Percentiles rank a stretch among this genome's conserved stretches.
phyloP scores from a whole-genome alignment of 2,797 vertebrate genomes.

The Notamacropus eugenii region DNA sequence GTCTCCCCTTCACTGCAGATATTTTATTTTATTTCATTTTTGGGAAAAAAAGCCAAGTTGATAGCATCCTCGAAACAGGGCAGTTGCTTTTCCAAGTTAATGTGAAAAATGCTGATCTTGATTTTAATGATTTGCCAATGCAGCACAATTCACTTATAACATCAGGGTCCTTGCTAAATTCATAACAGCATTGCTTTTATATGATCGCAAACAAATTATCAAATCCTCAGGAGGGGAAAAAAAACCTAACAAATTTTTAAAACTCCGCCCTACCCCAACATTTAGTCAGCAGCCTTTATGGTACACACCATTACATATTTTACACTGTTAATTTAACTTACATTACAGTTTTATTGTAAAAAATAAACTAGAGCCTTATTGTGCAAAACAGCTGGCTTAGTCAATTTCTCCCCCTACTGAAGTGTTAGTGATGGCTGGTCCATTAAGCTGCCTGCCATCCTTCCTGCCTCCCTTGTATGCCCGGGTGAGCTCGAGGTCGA shows the following conservation, averaged over 20 bases:
- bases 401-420: slow-evolving; percentile 41
- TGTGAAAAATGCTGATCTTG: slow-evolving; percentile 83
- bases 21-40: slow-evolving; percentile 59
- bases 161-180: slow-evolving; percentile 80
- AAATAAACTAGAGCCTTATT: slow-evolving; percentile 75
- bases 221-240: slow-evolving; percentile 76
- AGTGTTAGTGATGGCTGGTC: slow-evolving; percentile 5
- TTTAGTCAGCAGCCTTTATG: slow-evolving; percentile 58
- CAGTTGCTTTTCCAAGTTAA: slow-evolving; percentile 72
- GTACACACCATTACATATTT: slow-evolving; percentile 73
- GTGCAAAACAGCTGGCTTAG: slow-evolving; percentile 74
- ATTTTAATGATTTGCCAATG: slow-evolving; percentile 82
- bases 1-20: slow-evolving; percentile 56
- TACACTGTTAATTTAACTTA: slow-evolving; percentile 76
- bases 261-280: slow-evolving; percentile 46
- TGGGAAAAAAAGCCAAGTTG: slow-evolving; percentile 67
- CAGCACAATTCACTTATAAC: slow-evolving; percentile 82
- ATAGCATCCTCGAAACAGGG: slow-evolving; percentile 64
- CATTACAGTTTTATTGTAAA: slow-evolving; percentile 75
- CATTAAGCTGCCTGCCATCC: slow-evolving; percentile 28
- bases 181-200: slow-evolving; percentile 78
- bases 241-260: slow-evolving; percentile 19
- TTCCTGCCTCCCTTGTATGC: not conserved
- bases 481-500: slow-evolving; percentile 63
- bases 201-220: slow-evolving; percentile 79